Evolutionary conservation across 2,888 invertebrate species (phyloP), one percentile per base, ranked within the genome.

Genomic region (Mythimna vitellina): DNA sequence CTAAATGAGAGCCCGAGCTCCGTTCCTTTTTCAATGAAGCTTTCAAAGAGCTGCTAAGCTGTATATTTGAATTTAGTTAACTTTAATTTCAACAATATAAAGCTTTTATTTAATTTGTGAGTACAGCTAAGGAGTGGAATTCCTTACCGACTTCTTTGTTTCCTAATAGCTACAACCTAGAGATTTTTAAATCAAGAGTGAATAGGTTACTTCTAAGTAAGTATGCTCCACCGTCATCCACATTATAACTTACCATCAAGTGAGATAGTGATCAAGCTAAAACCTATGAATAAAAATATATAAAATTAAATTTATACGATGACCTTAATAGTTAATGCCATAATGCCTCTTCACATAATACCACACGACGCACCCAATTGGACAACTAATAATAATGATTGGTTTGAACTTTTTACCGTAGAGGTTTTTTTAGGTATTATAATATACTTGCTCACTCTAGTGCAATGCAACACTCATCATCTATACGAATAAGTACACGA

Each of bases 401-500:
- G 32, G 10, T 32, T 60, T 10, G 32, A 29, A 32, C 12, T 57
- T 69, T 82, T 75, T 63, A 32, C 60, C 10, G 1, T 46, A 29
- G 57, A 70, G n/a, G n/a, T 51, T 73, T 65, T 65, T 54, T 67
- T 46, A 65, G 57, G 64, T 78, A 32, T 32, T 10, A 35, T 58
- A n/a, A 58, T 35, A n/a, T 58, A 70, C 53, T 67, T 7, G 32
- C 25, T 38, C 49, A 58, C 53, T 64, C 22, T 25, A 25, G 32
- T 51, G n/a, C 35, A 67, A 25, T 71, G 73, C 60, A 73, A 63
- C 38, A 66, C 65, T 65, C 69, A 65, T 77, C 73, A 73, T 42
- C 35, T 58, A 72, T 14, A 49, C n/a, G 58, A 57, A 51, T 51
- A 65, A 49, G 20, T 49, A 29, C 32, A 60, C 0, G 4, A 46